Evolutionary conservation across 1,140 invertebrate species (phyloP), one percentile per base, ranked within the genome.

Genomic region (Lutraria rhynchaena): DNA sequence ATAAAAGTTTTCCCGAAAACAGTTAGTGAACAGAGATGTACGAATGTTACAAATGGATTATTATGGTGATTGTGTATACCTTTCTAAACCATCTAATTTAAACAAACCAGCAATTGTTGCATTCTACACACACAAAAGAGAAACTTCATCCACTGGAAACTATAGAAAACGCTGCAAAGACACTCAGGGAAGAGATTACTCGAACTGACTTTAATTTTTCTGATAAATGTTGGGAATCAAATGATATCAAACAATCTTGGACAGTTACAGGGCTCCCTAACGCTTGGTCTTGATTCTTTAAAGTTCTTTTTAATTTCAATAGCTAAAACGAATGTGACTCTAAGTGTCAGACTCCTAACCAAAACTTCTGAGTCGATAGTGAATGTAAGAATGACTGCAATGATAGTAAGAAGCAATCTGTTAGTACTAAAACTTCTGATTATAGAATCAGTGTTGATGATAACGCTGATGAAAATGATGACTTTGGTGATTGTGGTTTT

Each of bases 201-300:
- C 7, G 51, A 4, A 44, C 15, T 1, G 61, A 65, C n/a, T n/a
- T n/a, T n/a, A n/a, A n/a, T n/a, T n/a, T n/a, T n/a, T n/a, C n/a
- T n/a, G n/a, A n/a, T n/a, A 2, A 61, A 46, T 31, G 24, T 24
- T 61, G 73, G 41, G 73, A 63, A 33, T n/a, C 73, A 1, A 46
- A 1, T 31, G 73, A 76, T n/a, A 15, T 76, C 0, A 76, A 76
- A 49, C 5, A 61, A 2, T 44, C 73, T 3, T 76, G 73, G 58
- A 22, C 27, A 5, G 29, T 29, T 31, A 75, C 41, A 29, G 19
- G 24, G 17, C 41, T 75, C 27, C 71, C 71, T 9, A 24, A 31
- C 13, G 13, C 55, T 11, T 60, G 3, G 35, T 31, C n/a, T 1
- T 41, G 17, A 24, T 75, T 60, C 46, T 60, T 60, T 46, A 22